Conservation (phyloP, 1,140 invertebrate genomes). For the Cydia pomonella region DNA sequence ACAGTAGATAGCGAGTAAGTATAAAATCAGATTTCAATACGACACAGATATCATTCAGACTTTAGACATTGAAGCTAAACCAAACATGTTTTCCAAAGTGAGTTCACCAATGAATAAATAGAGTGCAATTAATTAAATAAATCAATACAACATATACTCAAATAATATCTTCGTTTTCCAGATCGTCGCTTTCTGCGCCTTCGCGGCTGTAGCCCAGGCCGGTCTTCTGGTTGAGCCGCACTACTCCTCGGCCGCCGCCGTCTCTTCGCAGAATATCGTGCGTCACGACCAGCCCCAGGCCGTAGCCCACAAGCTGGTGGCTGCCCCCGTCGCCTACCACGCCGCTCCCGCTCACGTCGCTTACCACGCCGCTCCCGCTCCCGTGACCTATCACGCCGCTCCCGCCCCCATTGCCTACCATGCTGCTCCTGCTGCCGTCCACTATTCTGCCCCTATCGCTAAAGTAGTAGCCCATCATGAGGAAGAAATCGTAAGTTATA, state of each 20-base stretch:
- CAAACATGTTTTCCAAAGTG: constrained; percentile 10
- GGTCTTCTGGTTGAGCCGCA: constrained; percentile 47
- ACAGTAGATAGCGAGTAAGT: background rate
- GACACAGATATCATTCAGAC: background rate
- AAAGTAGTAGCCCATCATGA: constrained; percentile 54
- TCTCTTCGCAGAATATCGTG: constrained; percentile 53
- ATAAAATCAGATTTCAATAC: constrained; percentile 10
- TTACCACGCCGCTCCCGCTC: constrained; percentile 58
- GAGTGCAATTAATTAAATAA: background rate
- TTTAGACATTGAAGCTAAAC: background rate
- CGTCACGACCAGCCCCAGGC: constrained; percentile 51
- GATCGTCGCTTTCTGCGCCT: constrained; percentile 42
- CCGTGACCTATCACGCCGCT: constrained; percentile 40
- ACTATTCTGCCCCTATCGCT: constrained; percentile 48
- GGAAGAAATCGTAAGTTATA: constrained; percentile 16
- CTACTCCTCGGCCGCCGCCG: constrained; percentile 47
- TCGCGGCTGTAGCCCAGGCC: constrained; percentile 44
- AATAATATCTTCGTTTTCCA: constrained; percentile 33
- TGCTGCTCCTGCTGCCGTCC: constrained; percentile 42
- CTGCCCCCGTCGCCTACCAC: constrained; percentile 52
- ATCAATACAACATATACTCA: background rate
- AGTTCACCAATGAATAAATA: background rate
- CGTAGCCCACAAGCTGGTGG: constrained; percentile 49
- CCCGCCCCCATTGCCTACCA: constrained; percentile 40
- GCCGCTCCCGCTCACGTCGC: constrained; percentile 58